These are phyloP conservation scores for Papilio glaucus DNA, from an alignment of 1,140 invertebrate species.

Conservation along the genomic window DNA sequence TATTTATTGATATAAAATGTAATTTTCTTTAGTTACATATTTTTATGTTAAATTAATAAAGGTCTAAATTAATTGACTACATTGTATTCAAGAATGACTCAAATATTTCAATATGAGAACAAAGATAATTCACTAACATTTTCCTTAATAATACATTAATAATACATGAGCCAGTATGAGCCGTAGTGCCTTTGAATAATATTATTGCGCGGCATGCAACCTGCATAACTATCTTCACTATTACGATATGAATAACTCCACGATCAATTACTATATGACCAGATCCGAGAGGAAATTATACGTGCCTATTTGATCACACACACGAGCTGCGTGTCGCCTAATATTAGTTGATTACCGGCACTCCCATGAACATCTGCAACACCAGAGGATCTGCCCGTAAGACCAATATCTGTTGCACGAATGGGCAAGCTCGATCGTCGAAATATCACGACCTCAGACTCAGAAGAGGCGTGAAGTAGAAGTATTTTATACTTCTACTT, in stretches of 20 bases:
- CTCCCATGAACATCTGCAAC: too few species aligned
- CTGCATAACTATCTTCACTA: slow-evolving; percentile 23
- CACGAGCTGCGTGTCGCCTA: too few species aligned
- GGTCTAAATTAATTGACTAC: neutral
- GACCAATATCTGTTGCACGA: too few species aligned
- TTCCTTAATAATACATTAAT: slow-evolving; percentile 31
- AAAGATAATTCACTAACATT: slow-evolving; percentile 21
- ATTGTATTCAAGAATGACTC: neutral
- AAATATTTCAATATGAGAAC: slow-evolving; percentile 10
- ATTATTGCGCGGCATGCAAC: slow-evolving; percentile 21
- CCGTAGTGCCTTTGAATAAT: slow-evolving; percentile 24
- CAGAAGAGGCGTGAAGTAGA: too few species aligned
- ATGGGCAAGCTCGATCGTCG: too few species aligned
- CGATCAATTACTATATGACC: neutral
- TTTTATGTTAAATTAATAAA: neutral
- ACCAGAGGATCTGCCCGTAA: too few species aligned
- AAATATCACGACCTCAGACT: too few species aligned
- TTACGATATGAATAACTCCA: neutral
- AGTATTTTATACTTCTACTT: too few species aligned
- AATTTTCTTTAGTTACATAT: too few species aligned
- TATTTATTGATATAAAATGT: too few species aligned
- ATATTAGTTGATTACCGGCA: too few species aligned
- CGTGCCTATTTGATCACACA: too few species aligned
- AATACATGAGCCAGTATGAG: slow-evolving; percentile 19
- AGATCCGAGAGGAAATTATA: neutral